Evolutionary conservation across 2,113 vertebrate genomes (phyloP).

Genomic region (Ophiodon elongatus): DNA sequence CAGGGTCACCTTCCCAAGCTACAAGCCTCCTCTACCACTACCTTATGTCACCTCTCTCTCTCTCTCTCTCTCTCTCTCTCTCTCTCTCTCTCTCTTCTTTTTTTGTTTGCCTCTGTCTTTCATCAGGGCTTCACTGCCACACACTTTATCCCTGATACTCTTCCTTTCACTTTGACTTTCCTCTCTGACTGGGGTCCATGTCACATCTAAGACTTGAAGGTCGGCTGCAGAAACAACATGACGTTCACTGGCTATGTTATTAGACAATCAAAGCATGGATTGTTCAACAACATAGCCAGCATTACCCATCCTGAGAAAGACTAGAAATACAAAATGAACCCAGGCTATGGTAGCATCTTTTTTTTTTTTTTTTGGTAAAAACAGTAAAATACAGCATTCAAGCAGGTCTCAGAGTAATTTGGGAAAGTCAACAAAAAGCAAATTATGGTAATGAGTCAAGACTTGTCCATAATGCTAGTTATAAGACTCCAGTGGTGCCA

Average conservation of each 20-base stretch:
- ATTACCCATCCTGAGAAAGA: neutral
- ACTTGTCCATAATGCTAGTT: neutral
- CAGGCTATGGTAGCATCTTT: neutral
- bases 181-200: neutral
- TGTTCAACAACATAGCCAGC: neutral
- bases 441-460: neutral
- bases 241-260: neutral
- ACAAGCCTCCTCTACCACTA: slow-evolving; percentile 23
- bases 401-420: neutral
- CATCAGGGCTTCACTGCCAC: slow-evolving; percentile 13
- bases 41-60: slow-evolving; percentile 3
- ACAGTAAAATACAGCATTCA: neutral
- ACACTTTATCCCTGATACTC: slow-evolving; percentile 5
- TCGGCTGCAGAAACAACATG: neutral
- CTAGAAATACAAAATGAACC: neutral
- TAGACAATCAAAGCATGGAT: neutral
- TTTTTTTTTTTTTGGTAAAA: neutral
- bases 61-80: neutral
- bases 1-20: slow-evolving; percentile 76
- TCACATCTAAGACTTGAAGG: neutral
- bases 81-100: neutral
- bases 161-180: slow-evolving; percentile 7
- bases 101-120: neutral
- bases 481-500: neutral
- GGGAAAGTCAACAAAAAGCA: neutral